Base-by-base conservation (phyloP, 2,888 invertebrate species). In the Eumerus sabulonum region DNA sequence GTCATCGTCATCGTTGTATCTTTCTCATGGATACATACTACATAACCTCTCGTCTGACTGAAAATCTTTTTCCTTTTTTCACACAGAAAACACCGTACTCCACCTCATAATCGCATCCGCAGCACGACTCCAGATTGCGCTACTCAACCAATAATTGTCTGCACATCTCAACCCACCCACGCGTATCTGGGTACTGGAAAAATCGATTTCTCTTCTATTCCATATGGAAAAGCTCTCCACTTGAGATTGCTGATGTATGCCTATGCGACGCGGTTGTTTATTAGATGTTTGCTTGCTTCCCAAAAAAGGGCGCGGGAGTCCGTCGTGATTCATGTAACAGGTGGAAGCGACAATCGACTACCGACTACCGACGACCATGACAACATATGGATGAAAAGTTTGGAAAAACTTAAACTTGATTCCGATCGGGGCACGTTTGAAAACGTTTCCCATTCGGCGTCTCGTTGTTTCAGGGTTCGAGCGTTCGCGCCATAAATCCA, bases 301-400 rank as follows among this genome's bases (percentile, higher is more conserved):
- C n/a, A n/a, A n/a, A n/a, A 18, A 27, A 53, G 40, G 51, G 16
- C 18, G 40, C 18, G 11, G 7, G 9, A 5, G 27, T 7, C n/a
- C 1, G 17, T 14, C 47, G 72, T 72, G 77, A 77, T 50, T 77
- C 68, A 73, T 68, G 77, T 79, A 79, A 79, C 77, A 79, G 77
- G 77, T 79, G 73, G 77, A 63, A 62, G 35, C 38, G 56, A 56
- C 44, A 27, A n/a, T n/a, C n/a, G n/a, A n/a, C n/a, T n/a, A n/a
- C n/a, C n/a, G n/a, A n/a, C n/a, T n/a, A n/a, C n/a, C n/a, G n/a
- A n/a, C n/a, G n/a, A 27, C 27, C 3, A 27, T 7, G 27, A 27
- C 27, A 27, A 27, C 27, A 27, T 27, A 27, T 27, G 27, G 27
- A 27, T 7, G 27, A 27, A 27, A 27, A 27, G 27, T 27, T n/a